Evolutionary conservation across 2,888 invertebrate species (phyloP).

Genomic region (Mechanitis messenoides): DNA sequence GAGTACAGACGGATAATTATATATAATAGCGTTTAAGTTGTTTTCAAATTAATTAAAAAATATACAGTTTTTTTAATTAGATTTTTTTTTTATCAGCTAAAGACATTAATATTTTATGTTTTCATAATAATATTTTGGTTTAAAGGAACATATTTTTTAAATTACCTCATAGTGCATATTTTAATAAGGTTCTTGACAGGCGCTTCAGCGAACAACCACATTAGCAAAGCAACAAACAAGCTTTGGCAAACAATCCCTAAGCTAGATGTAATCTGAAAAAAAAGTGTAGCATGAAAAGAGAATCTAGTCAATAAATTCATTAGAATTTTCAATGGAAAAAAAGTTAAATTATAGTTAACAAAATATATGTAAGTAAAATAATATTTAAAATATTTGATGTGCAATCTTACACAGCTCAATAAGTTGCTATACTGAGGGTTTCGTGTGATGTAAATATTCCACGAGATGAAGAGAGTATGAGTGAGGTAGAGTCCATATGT

Average conservation of each 20-base stretch:
- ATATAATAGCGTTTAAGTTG: too few species aligned
- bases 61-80: too few species aligned
- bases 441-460: constrained; percentile 67
- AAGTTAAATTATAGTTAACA: constrained; percentile 17
- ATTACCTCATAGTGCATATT: constrained; percentile 34
- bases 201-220: constrained; percentile 75
- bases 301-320: too few species aligned
- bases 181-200: constrained; percentile 70
- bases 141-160: constrained; percentile 36
- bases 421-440: constrained; percentile 61
- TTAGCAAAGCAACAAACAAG: constrained; percentile 57
- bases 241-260: constrained; percentile 68
- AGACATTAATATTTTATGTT: too few species aligned
- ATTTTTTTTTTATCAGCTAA: too few species aligned
- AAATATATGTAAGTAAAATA: too few species aligned
- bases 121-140: neutral
- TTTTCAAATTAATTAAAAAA: too few species aligned
- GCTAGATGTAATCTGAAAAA: constrained; percentile 54
- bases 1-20: too few species aligned
- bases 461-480: constrained; percentile 70
- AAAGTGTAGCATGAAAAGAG: constrained; percentile 13
- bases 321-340: too few species aligned
- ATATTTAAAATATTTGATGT: neutral
- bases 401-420: constrained; percentile 45
- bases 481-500: constrained; percentile 78